Conservation (phyloP, 2,113 vertebrate species). For the Acrocephalus kingi region DNA sequence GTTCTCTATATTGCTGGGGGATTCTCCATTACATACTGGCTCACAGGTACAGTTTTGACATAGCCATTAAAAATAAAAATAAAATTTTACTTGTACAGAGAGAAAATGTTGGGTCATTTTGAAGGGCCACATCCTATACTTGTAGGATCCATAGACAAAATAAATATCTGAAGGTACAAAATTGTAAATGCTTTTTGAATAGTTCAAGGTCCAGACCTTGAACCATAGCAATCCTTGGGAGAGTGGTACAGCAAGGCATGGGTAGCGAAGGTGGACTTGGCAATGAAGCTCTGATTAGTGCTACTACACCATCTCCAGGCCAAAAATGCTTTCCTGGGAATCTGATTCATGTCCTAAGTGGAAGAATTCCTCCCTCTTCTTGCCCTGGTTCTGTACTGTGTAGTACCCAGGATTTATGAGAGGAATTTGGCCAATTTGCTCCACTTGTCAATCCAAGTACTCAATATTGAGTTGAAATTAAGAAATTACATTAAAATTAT, state of each 20-base stretch:
- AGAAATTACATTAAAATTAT: not conserved
- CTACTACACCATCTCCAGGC: not conserved
- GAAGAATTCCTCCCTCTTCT: not conserved
- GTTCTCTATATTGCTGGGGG: not conserved
- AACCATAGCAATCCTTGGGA: not conserved
- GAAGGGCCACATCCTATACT: not conserved
- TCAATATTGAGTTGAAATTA: not conserved
- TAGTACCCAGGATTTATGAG: not conserved
- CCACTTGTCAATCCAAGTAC: not conserved
- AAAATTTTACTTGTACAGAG: not conserved
- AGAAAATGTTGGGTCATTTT: not conserved
- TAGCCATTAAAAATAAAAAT: not conserved
- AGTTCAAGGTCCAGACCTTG: not conserved
- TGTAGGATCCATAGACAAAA: not conserved
- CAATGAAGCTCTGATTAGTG: not conserved
- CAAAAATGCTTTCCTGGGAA: not conserved
- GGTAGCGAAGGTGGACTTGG: not conserved
- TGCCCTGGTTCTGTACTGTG: not conserved
- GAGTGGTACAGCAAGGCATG: too few species aligned
- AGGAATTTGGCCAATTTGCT: not conserved
- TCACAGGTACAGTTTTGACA: not conserved
- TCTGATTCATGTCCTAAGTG: not conserved
- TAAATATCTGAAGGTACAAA: slow-evolving; percentile 37
- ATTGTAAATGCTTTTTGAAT: not conserved
- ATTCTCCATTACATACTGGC: not conserved